Evolutionary conservation across 2,797 vertebrate genomes (phyloP).

Genomic region (Austrolebias charrua): DNA sequence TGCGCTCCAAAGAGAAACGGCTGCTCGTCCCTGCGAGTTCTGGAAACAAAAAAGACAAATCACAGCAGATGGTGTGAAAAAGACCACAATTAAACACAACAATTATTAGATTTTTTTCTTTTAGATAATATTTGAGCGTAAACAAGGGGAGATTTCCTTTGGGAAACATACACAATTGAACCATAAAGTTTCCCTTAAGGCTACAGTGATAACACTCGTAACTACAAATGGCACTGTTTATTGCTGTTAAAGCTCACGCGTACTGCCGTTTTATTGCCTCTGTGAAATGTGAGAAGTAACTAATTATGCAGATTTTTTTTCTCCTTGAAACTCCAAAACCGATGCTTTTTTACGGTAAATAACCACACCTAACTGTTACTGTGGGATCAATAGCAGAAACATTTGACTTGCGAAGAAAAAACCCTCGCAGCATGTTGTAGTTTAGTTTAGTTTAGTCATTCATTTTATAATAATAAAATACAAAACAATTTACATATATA

Average conservation of each 20-base stretch:
- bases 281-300: constrained; percentile 57
- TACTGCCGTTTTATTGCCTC: constrained; percentile 27
- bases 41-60: constrained; percentile 54
- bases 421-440: constrained; percentile 11
- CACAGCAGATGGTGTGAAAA: constrained; percentile 66
- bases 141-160: constrained; percentile 51
- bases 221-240: constrained; percentile 54
- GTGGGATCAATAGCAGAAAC: constrained; percentile 59
- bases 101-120: constrained; percentile 49
- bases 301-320: constrained; percentile 44
- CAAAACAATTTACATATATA: no score
- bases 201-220: constrained; percentile 39
- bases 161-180: constrained; percentile 60
- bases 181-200: constrained; percentile 59
- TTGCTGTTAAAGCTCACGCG: constrained; percentile 45
- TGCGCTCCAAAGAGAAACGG: constrained; percentile 50
- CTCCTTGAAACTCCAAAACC: constrained; percentile 40
- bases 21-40: constrained; percentile 35
- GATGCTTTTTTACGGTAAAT: constrained; percentile 8
- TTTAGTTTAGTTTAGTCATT: no score
- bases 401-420: constrained; percentile 49
- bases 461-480: no score
- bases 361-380: constrained; percentile 5
- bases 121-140: constrained; percentile 60
- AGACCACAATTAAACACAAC: constrained; percentile 38